Evolutionary conservation across 2,888 invertebrate genomes (phyloP).

Genomic region (Clostera curtula): DNA sequence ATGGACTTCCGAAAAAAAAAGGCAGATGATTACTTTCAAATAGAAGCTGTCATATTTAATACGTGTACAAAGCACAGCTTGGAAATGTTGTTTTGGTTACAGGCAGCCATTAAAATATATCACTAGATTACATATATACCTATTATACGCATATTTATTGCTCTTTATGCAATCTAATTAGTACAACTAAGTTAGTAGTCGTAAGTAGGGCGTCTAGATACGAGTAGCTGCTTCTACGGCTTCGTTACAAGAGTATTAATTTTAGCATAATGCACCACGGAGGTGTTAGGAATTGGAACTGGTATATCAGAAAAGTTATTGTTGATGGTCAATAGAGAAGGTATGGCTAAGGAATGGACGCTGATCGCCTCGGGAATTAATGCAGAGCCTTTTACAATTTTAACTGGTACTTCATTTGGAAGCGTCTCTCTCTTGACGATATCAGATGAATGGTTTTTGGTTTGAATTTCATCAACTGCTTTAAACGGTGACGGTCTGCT

Average conservation of each 20-base stretch:
- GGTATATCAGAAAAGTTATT: slow-evolving; percentile 51
- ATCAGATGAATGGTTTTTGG: no score
- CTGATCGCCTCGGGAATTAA: slow-evolving; percentile 42
- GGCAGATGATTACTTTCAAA: no score
- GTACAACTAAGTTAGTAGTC: no score
- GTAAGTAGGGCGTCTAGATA: no score
- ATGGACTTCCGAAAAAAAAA: no score
- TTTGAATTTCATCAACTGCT: no score
- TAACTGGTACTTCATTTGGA: slow-evolving; percentile 21
- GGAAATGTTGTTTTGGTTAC: no score
- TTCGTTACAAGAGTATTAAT: slow-evolving; percentile 42
- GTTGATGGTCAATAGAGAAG: slow-evolving; percentile 46
- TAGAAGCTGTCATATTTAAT: no score
- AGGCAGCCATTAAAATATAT: no score
- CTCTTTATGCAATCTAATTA: no score
- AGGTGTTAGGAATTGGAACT: slow-evolving; percentile 60
- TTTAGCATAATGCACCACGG: slow-evolving; percentile 54
- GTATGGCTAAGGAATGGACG: slow-evolving; percentile 47
- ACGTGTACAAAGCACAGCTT: no score
- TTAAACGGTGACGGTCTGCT: no score
- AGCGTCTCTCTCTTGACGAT: slow-evolving; percentile 25
- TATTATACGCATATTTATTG: background rate
- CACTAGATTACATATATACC: background rate
- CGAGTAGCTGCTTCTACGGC: slow-evolving; percentile 19
- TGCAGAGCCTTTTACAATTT: slow-evolving; percentile 39